Percentiles rank a stretch among this genome's conserved stretches.
phyloP scores from a whole-genome alignment of 2,113 vertebrate genomes.

The Phylloscopus whistleri region DNA sequence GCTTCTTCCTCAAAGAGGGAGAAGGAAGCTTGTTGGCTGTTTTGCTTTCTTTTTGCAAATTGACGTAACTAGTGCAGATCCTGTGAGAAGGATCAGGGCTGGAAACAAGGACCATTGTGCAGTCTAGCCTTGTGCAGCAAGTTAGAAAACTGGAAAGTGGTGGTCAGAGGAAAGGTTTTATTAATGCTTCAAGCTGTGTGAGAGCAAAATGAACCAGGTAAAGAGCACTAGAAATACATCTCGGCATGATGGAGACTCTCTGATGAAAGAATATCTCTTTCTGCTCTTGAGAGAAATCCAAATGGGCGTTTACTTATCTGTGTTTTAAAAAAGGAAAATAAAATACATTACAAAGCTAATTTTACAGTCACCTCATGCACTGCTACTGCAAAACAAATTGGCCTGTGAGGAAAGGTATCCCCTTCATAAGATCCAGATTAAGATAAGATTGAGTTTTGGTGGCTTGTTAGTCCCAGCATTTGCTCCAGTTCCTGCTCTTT shows the following conservation, averaged over 20 bases:
- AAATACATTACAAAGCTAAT: not conserved
- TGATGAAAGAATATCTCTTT: not conserved
- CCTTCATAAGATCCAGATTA: not conserved
- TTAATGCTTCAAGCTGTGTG: not conserved
- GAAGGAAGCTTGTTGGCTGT: not conserved
- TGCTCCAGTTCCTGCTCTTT: not conserved
- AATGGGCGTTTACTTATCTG: not conserved
- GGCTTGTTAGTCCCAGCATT: not conserved
- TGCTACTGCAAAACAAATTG: not conserved
- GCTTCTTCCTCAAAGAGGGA: not conserved
- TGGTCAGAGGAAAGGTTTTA: not conserved
- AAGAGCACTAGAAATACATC: not conserved
- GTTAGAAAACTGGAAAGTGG: not conserved
- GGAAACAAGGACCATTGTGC: not conserved
- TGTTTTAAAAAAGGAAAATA: not conserved
- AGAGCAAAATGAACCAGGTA: not conserved
- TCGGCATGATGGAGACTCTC: not conserved
- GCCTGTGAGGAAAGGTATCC: not conserved
- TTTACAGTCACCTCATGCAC: not conserved
- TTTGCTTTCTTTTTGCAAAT: not conserved
- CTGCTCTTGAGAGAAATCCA: not conserved
- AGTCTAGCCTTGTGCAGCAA: not conserved
- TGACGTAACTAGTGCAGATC: not conserved
- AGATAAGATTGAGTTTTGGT: not conserved
- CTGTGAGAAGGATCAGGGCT: constrained; percentile 19